Conservation (phyloP, 2,113 vertebrate species). For the Delphinapterus leucas region DNA sequence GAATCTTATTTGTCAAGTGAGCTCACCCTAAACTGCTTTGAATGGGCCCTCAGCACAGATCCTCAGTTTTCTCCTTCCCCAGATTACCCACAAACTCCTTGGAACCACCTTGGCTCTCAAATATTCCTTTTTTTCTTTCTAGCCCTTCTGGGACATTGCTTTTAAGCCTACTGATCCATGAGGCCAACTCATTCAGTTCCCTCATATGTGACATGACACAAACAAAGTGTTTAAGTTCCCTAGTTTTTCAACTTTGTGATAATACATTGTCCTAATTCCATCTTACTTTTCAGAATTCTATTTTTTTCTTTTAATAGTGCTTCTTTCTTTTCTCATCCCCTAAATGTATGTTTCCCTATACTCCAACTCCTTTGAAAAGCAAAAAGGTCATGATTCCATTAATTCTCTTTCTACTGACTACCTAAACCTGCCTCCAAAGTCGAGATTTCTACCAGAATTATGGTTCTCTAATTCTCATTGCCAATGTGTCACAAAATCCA, state of each 20-base stretch:
- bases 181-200: background rate
- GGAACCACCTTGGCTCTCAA: background rate
- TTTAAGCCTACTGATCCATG: background rate
- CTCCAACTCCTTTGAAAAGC: background rate
- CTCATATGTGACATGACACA: background rate
- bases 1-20: conserved; percentile 5
- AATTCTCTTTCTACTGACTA: background rate
- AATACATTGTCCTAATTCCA: background rate
- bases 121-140: background rate
- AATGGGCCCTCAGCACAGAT: background rate
- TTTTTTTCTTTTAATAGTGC: background rate
- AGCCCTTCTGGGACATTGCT: background rate
- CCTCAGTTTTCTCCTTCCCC: background rate
- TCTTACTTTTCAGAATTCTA: background rate
- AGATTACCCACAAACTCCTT: background rate
- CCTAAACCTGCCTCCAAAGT: background rate
- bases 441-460: background rate
- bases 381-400: background rate
- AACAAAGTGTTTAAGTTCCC: background rate
- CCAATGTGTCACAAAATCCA: background rate
- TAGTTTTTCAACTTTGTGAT: background rate
- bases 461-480: background rate
- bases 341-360: background rate
- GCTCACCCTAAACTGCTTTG: background rate
- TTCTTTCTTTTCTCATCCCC: background rate